These are phyloP conservation scores for Drosophila meridiana DNA, from an alignment of 2,888 invertebrate species.

Conservation along the genomic window DNA sequence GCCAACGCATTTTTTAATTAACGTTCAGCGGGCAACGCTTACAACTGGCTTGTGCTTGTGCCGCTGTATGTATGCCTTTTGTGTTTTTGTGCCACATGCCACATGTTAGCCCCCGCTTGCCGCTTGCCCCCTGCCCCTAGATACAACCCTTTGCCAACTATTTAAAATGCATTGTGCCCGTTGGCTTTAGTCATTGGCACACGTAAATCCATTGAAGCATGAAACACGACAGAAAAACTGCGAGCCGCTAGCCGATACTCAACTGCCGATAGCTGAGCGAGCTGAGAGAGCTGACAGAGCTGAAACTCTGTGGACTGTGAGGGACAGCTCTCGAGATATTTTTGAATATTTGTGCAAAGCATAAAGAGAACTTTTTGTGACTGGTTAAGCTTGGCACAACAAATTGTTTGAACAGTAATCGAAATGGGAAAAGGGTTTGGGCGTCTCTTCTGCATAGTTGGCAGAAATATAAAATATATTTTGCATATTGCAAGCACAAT, in stretches of 20 bases:
- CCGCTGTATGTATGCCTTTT: conserved; percentile 3
- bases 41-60: conserved; percentile 37
- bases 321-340: conserved; percentile 14
- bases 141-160: conserved; percentile 9
- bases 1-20: conserved; percentile 80
- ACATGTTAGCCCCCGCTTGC: not conserved
- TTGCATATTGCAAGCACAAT: conserved; percentile 38
- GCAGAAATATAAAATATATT: conserved; percentile 60
- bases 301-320: not conserved
- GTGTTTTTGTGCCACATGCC: conserved; percentile 32
- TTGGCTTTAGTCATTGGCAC: conserved; percentile 61
- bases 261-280: not conserved
- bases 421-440: conserved; percentile 32
- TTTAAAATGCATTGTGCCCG: conserved; percentile 58
- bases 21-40: conserved; percentile 53
- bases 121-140: not conserved
- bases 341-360: conserved; percentile 47
- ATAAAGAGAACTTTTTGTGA: conserved; percentile 1
- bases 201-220: conserved; percentile 69
- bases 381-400: conserved; percentile 52
- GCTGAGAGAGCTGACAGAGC: conserved; percentile 5
- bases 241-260: not conserved
- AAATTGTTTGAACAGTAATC: conserved; percentile 60
- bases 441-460: conserved; percentile 56
- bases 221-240: conserved; percentile 21